These are phyloP conservation scores for Hirtodrosophila cameraria DNA, from an alignment of 2,888 invertebrate species.

Conservation along the genomic window DNA sequence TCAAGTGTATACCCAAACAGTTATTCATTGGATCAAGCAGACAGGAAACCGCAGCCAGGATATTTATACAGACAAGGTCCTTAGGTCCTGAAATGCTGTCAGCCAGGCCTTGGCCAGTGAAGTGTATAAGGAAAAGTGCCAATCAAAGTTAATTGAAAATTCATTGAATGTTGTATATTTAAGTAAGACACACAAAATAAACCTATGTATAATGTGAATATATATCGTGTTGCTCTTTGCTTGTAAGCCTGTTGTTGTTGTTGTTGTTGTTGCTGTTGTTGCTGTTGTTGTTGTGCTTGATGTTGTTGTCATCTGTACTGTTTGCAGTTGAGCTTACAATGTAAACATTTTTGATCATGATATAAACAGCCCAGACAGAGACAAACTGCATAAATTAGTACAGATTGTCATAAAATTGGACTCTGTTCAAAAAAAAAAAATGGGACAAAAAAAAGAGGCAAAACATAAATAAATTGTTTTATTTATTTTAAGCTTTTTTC, in stretches of 20 bases:
- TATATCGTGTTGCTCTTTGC: slow-evolving; percentile 19
- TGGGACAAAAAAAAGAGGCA: no score
- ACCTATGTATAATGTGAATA: slow-evolving; percentile 24
- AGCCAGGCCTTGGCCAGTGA: slow-evolving; percentile 40
- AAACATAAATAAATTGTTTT: no score
- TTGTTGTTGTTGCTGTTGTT: slow-evolving; percentile 24
- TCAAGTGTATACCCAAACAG: slow-evolving; percentile 34
- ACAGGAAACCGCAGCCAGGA: slow-evolving; percentile 43
- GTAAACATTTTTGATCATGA: slow-evolving; percentile 69
- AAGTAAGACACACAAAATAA: slow-evolving; percentile 63
- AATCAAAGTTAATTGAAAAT: slow-evolving; percentile 79
- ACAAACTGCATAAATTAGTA: slow-evolving; percentile 49
- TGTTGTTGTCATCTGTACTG: slow-evolving; percentile 42
- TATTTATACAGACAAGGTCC: slow-evolving; percentile 33
- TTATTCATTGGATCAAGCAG: background rate
- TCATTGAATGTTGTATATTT: slow-evolving; percentile 79
- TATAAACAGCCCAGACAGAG: slow-evolving; percentile 34
- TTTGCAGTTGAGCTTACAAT: slow-evolving; percentile 71
- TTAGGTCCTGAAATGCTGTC: slow-evolving; percentile 6
- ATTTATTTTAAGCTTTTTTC: no score
- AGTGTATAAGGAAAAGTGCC: slow-evolving; percentile 72
- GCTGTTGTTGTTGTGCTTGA: slow-evolving; percentile 30
- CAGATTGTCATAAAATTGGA: slow-evolving; percentile 16
- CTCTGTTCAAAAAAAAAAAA: slow-evolving; percentile 9
- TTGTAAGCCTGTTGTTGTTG: slow-evolving; percentile 12